Evolutionary conservation across 2,888 invertebrate species (phyloP), one percentile per base, ranked within the genome.

Genomic region (Opisthograptis luteolata): DNA sequence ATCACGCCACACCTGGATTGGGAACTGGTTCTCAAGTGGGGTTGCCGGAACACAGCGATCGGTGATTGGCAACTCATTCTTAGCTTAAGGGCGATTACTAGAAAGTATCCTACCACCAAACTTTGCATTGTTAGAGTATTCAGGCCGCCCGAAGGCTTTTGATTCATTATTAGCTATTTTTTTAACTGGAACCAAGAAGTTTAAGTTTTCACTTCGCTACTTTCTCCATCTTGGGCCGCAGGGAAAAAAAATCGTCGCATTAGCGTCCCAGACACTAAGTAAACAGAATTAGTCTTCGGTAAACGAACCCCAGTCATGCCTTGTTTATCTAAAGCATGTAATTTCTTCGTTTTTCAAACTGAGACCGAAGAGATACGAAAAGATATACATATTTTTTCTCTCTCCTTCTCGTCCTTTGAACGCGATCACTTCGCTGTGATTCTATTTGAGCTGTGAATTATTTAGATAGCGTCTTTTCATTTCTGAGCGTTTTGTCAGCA

Each of bases 261-360:
- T 75, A 75, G 63, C 68, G 69, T 61, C 68, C 7, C 71, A 71
- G 74, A 72, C 76, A 58, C 72, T 66, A 70, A 41, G 72, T 64
- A 80, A 80, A 81, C 74, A 79, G 68, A 79, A 80, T 81, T 77
- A 80, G 78, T 68, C 68, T 59, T 56, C 61, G 58, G 75, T 65
- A 81, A 80, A 79, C 74, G 73, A 73, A 76, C 70, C 71, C 40
- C 65, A 37, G 60, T 53, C 62, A 62, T 61, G 62, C 55, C 65
- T 62, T 76, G 73, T 80, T 76, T 77, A 70, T 69, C 37, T 61
- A 64, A 60, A 44, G 53, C 62, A 48, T 64, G 68, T 74, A 76
- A 76, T 76, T 73, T 73, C 67, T 50, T 50, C 57, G 61, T 57
- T 63, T 60, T 15, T 39, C 32, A 24, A 52, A 43, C 43, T n/a